Evolutionary conservation across 2,888 invertebrate species (phyloP), one percentile per base, ranked within the genome.

Genomic region (Cerastis rubricosa): DNA sequence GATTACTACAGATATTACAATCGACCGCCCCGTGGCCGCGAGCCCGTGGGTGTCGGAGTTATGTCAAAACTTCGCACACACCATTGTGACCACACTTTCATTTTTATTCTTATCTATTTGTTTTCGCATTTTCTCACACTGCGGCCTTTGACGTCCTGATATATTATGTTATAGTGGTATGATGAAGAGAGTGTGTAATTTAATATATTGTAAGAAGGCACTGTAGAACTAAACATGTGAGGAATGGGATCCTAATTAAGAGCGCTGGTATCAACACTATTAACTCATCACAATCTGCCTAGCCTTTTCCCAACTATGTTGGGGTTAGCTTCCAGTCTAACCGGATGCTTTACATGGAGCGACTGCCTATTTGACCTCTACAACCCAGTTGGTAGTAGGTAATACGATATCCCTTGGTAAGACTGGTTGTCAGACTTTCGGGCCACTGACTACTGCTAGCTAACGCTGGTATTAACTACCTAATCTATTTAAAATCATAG

Each of bases 31-130:
- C 73, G 29, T 54, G 43, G 59, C 40, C 2, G 1, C 67, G 14
- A 14, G 63, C 61, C 74, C 64, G 85, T 85, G 85, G 87, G 86
- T 86, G 88, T 78, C 71, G 45, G 25, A 64, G 59, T 70, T 74
- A 84, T 87, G 76, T 82, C 80, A 86, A 77, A 74, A 71, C 74
- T 78, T 65, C 54, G 64, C 66, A 65, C 51, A 63, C n/a, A 8
- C 72, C 66, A 73, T 71, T 83, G 83, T 83, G 64, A 67, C 35
- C 25, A 68, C 74, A 78, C 88, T 87, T 87, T 88, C 88, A 59
- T 88, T 86, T 81, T 70, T 79, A 69, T 81, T 88, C 77, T 79
- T 64, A 83, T 88, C 79, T 82, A 73, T 84, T 76, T 83, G 63
- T 71, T 82, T 83, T 81, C 72, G 51, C 59, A 67, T 72, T 81